phyloP scores from a whole-genome alignment of 1,140 invertebrate genomes.

The Coenobita brevimanus region DNA sequence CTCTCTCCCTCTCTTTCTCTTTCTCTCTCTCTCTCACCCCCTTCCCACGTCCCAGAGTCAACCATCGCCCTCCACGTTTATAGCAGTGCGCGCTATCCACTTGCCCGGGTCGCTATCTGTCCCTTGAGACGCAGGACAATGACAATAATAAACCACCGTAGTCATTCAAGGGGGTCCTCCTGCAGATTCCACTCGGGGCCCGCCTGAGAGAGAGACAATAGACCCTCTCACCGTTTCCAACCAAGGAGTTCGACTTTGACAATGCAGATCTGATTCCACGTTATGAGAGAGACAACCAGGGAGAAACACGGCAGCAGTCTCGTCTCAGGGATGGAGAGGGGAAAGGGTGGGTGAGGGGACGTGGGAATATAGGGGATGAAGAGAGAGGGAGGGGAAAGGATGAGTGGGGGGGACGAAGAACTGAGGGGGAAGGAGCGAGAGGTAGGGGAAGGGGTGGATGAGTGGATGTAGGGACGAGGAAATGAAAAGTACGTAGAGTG shows the following conservation, averaged over 20 bases:
- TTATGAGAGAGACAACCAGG: constrained; percentile 19
- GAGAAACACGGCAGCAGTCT: background rate
- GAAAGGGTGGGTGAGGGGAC: too few relatives aligned
- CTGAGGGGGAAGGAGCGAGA: too few relatives aligned
- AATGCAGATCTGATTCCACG: constrained; percentile 20
- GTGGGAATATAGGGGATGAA: too few relatives aligned
- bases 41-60: background rate
- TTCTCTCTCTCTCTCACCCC: constrained; percentile 14
- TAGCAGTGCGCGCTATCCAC: constrained; percentile 6
- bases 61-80: background rate
- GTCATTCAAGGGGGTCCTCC: constrained; percentile 21
- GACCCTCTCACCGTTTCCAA: too few relatives aligned
- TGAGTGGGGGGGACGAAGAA: too few relatives aligned
- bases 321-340: too few relatives aligned
- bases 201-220: too few relatives aligned
- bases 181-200: constrained; percentile 30
- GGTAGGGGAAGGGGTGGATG: too few relatives aligned
- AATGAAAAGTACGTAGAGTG: too few relatives aligned
- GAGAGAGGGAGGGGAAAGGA: too few relatives aligned
- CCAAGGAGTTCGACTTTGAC: constrained; percentile 9
- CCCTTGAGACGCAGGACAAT: constrained; percentile 33
- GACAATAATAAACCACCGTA: constrained; percentile 43
- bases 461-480: too few relatives aligned
- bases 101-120: constrained; percentile 35
- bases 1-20: constrained; percentile 22